Evolutionary conservation across 2,888 invertebrate species (phyloP).

Genomic region (Luffia ferchaultella): DNA sequence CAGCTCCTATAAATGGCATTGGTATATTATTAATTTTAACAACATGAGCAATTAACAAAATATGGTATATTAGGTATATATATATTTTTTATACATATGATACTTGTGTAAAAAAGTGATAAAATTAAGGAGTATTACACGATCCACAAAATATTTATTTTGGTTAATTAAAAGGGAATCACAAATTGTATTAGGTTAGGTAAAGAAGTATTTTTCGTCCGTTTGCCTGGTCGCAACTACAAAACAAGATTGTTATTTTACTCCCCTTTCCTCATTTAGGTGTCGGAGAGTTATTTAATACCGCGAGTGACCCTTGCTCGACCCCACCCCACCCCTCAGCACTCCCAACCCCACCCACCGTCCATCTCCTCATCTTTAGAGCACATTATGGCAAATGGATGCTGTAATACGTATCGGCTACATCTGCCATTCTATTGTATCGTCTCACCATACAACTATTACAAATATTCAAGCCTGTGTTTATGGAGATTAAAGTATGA

Average conservation of each 20-base stretch:
- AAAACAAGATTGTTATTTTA: conserved; percentile 6
- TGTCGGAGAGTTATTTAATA: conserved; percentile 63
- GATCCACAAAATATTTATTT: background rate
- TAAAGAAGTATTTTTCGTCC: background rate
- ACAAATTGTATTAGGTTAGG: background rate
- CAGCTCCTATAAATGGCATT: too few relatives aligned
- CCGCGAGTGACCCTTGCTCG: conserved; percentile 50
- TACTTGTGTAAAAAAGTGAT: too few relatives aligned
- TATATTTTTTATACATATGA: too few relatives aligned
- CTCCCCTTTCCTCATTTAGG: conserved; percentile 56
- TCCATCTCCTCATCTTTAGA: conserved; percentile 5
- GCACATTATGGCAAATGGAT: conserved; percentile 7
- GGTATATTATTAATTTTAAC: too few relatives aligned
- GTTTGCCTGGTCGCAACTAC: background rate
- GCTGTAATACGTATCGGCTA: too few relatives aligned
- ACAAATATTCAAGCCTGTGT: too few relatives aligned
- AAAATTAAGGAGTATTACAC: too few relatives aligned
- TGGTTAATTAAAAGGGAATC: background rate
- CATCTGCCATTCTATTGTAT: too few relatives aligned
- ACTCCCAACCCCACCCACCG: background rate
- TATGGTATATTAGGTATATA: too few relatives aligned
- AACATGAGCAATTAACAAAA: too few relatives aligned
- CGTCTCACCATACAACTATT: too few relatives aligned
- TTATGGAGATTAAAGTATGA: too few relatives aligned
- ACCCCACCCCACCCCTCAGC: conserved; percentile 11